These are phyloP conservation scores for Euleptes europaea DNA, from an alignment of 2,113 vertebrate genomes.

Conservation along the genomic window DNA sequence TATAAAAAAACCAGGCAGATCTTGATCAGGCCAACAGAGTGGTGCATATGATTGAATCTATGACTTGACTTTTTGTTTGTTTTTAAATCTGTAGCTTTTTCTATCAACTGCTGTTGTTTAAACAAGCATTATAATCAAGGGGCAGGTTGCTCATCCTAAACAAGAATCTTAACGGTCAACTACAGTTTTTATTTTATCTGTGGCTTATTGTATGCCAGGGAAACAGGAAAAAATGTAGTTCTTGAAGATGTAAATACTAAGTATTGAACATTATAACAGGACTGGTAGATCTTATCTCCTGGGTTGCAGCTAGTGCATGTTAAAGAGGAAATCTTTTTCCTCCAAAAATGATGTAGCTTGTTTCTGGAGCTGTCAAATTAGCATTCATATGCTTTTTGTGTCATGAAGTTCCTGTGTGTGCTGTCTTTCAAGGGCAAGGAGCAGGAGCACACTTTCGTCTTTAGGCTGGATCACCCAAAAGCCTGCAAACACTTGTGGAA, in stretches of 20 bases:
- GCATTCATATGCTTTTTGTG: neutral
- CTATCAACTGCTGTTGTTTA: neutral
- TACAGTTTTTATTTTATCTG: neutral
- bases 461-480: constrained; percentile 96
- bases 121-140: neutral
- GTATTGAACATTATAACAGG: neutral
- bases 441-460: constrained; percentile 98
- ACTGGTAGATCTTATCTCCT: neutral
- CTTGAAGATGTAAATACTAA: neutral
- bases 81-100: neutral
- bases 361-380: neutral
- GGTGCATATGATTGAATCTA: neutral
- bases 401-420: neutral
- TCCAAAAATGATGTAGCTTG: neutral
- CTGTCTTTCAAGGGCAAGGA: constrained; percentile 88
- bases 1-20: neutral
- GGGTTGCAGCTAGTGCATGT: neutral
- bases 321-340: neutral
- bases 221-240: neutral
- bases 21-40: neutral
- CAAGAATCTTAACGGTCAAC: neutral
- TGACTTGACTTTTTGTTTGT: neutral
- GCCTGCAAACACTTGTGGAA: constrained; percentile 99
- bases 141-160: neutral
- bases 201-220: neutral